Evolutionary conservation across 2,113 vertebrate species (phyloP), one percentile per base, ranked within the genome.

Genomic region (Paedocypris sp.): DNA sequence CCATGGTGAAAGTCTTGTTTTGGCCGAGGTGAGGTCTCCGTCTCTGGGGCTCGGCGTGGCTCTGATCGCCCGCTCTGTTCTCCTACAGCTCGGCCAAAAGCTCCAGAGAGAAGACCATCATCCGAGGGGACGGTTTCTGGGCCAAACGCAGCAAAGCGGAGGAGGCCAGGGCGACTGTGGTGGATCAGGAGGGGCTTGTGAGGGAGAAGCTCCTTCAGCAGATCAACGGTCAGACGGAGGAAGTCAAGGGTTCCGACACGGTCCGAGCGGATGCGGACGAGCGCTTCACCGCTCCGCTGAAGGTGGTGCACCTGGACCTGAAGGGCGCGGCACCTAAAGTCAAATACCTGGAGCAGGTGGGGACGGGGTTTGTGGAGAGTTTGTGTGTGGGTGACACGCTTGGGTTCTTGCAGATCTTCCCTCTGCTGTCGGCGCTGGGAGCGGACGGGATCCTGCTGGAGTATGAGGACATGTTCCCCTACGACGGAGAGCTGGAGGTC

Each of bases 381-480:
- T n/a, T n/a, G 35, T n/a, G 13, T n/a, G 13, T n/a, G 4, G 11
- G 35, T 36, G 35, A n/a, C 13, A 12, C 4, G 16, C 1, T 3
- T 58, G 25, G 20, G 6, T 1, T n/a, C 6, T 4, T 19, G 0
- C 68, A 85, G 83, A 43, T 80, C 29, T 85, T 82, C 9, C 82
- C 81, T 0, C 70, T 88, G 13, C 73, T 87, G 54, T 68, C 81
- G 35, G 71, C 65, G 59, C 74, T 84, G 60, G 83, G 87, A 23
- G 87, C 85, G 46, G 75, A 76, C 0, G 87, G 85, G 0, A 2
- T 89, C 62, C 77, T 89, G 57, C 29, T 89, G 0, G 87, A 89
- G 54, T 89, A 89, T 2, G 87, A 89, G 65, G 87, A 89, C 61
- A 87, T 86, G 84, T 89, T 89, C 64, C 87, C 87, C 12, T 89